Conservation (phyloP, 2,888 invertebrate genomes). For the Cabera pusaria region DNA sequence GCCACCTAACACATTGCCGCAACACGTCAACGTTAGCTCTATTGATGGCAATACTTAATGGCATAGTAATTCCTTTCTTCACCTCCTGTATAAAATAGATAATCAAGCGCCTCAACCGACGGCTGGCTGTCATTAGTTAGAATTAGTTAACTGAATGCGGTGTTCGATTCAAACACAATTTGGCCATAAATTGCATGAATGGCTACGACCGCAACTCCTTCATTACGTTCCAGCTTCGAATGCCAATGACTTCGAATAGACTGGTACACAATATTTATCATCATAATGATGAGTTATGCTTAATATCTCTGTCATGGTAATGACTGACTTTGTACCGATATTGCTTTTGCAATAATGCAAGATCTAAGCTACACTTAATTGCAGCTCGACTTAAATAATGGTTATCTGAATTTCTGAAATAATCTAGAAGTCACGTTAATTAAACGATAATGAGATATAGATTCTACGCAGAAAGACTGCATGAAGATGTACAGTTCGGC, state of each 20-base stretch:
- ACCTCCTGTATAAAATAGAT: conserved; percentile 21
- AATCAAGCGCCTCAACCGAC: conserved; percentile 36
- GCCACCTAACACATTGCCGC: conserved; percentile 11
- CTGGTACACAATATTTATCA: conserved; percentile 53
- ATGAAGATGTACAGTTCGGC: conserved; percentile 4
- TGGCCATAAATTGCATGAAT: conserved; percentile 51
- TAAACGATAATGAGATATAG: conserved; percentile 4
- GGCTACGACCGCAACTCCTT: conserved; percentile 39
- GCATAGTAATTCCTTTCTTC: conserved; percentile 25
- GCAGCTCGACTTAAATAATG: too few relatives aligned
- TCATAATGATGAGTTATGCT: conserved; percentile 59
- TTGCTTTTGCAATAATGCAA: too few relatives aligned
- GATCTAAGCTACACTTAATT: too few relatives aligned
- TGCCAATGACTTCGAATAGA: conserved; percentile 52
- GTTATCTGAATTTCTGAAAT: neutral
- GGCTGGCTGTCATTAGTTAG: conserved; percentile 42
- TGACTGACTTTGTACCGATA: conserved; percentile 22
- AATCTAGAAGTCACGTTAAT: too few relatives aligned
- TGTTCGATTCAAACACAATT: conserved; percentile 36
- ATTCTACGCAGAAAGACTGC: conserved; percentile 4
- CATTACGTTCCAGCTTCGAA: conserved; percentile 41
- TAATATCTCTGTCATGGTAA: conserved; percentile 49
- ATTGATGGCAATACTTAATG: conserved; percentile 26
- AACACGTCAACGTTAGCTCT: conserved; percentile 16
- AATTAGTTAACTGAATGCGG: conserved; percentile 39